Percentiles rank a stretch among this genome's conserved stretches.
Conservation (phyloP, 1,140 invertebrate species). For the Caerostris darwini region DNA sequence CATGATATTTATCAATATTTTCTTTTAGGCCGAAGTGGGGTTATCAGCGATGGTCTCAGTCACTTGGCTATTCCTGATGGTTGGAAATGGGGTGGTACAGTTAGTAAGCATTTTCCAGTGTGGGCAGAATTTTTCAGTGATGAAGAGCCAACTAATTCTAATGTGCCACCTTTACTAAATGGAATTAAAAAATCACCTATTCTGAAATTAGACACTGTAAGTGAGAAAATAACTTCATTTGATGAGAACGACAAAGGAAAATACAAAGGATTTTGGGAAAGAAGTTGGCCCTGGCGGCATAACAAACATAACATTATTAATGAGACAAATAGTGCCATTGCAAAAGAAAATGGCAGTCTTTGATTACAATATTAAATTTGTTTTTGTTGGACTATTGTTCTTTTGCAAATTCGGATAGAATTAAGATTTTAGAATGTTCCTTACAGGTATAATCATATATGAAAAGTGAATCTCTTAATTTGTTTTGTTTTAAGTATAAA, state of each 20-base stretch:
- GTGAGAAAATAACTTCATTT: not conserved
- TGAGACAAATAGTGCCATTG: slow-evolving; percentile 56
- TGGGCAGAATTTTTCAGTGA: slow-evolving; percentile 84
- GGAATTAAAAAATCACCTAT: slow-evolving; percentile 34
- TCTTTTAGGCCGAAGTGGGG: slow-evolving; percentile 84
- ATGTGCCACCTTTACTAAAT: slow-evolving; percentile 27
- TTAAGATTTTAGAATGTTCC: not conserved
- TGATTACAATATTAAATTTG: not conserved
- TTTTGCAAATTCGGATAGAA: not conserved
- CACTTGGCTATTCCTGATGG: slow-evolving; percentile 90
- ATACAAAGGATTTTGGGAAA: slow-evolving; percentile 65
- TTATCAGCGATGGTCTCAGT: slow-evolving; percentile 87
- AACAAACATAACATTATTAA: slow-evolving; percentile 36
- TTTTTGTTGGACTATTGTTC: not conserved
- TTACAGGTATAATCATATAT: not conserved
- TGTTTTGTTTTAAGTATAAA: no score
- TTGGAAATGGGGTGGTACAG: slow-evolving; percentile 90
- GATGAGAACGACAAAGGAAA: slow-evolving; percentile 45
- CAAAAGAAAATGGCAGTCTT: slow-evolving; percentile 69
- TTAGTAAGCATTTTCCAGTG: slow-evolving; percentile 87
- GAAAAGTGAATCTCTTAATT: not conserved
- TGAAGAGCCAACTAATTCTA: slow-evolving; percentile 26
- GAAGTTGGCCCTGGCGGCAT: slow-evolving; percentile 68
- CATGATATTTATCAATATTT: not conserved
- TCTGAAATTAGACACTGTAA: slow-evolving; percentile 1